Conservation (phyloP, 2,113 vertebrate species). For the Procavia capensis region DNA sequence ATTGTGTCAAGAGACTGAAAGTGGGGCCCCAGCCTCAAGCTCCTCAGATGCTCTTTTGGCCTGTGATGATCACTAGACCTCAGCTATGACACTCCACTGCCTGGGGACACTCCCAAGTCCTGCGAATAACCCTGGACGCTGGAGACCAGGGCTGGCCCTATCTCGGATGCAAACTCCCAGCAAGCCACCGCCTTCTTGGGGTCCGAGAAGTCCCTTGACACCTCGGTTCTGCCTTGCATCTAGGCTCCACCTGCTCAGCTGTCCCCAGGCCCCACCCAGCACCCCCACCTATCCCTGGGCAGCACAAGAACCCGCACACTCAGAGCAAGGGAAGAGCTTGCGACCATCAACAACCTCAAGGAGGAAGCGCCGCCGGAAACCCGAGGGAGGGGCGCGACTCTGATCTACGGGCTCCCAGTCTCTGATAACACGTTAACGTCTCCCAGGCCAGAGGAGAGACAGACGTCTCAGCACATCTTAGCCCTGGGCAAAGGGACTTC, state of each 20-base stretch:
- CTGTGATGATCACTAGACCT: neutral
- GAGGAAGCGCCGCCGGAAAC: slow-evolving; percentile 74
- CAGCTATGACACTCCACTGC: neutral
- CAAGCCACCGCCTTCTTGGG: neutral
- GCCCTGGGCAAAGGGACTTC: neutral
- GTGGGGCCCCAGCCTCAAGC: neutral
- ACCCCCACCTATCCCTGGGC: neutral
- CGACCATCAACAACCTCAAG: neutral
- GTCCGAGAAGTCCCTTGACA: neutral
- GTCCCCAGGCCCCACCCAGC: slow-evolving; percentile 52
- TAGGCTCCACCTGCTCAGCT: slow-evolving; percentile 12
- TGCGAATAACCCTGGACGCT: neutral
- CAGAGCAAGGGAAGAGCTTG: slow-evolving; percentile 51
- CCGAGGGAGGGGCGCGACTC: slow-evolving; percentile 21
- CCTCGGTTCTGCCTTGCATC: neutral
- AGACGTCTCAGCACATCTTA: neutral
- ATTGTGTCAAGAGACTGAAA: neutral
- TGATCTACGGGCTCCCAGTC: neutral
- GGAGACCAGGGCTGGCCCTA: neutral
- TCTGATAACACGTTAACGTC: neutral
- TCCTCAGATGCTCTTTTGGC: neutral
- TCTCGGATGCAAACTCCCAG: neutral
- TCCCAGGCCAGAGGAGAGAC: neutral
- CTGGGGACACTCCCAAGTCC: neutral
- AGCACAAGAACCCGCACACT: slow-evolving; percentile 38